Base-by-base conservation (phyloP, 2,888 invertebrate genomes). In the Eilema caniola region DNA sequence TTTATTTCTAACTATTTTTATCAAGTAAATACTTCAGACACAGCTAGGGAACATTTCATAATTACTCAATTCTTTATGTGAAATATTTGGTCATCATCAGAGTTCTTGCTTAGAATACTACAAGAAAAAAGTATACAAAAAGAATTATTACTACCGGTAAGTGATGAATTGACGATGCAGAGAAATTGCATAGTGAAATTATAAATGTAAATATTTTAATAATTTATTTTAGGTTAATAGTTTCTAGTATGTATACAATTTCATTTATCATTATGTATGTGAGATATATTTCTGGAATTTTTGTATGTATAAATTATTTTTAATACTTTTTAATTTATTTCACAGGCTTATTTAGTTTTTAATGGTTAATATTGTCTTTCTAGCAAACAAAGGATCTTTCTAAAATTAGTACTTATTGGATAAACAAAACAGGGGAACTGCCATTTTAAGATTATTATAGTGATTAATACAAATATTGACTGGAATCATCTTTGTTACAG, bases 41-140 rank as follows among this genome's bases (percentile, higher is more conserved):
- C 76, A 77, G 72, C 75, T 71, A 67, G 67, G 67, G 64, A 64
- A 64, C 53, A 71, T 71, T 70, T 75, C 74, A 65, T 71, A 53
- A 56, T 57, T 59, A 23, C 69, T 77, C 74, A 76, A 75, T 64
- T 72, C 71, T 71, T 65, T 79, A 78, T 72, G 64, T 76, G 74
- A 78, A 53, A 62, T 69, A 70, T 67, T 65, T 41, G 61, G 31
- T 72, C 72, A 72, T 75, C 72, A 75, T 56, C 3, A 66, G 66
- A 62, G 68, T 63, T 53, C 14, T 20, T 33, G 12, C 5, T 20
- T 7, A 20, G 7, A 47, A 20, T 7, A 7, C 20, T 53, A 41
- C 28, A 28, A 28, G 5, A 28, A 14, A 14, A 37, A 14, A 3
- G 33, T 33, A 8, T 23, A 23, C 33, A 61, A 8, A 33, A 10